Base-by-base conservation (phyloP, 2,113 vertebrate genomes). In the Boleophthalmus pectinirostris region DNA sequence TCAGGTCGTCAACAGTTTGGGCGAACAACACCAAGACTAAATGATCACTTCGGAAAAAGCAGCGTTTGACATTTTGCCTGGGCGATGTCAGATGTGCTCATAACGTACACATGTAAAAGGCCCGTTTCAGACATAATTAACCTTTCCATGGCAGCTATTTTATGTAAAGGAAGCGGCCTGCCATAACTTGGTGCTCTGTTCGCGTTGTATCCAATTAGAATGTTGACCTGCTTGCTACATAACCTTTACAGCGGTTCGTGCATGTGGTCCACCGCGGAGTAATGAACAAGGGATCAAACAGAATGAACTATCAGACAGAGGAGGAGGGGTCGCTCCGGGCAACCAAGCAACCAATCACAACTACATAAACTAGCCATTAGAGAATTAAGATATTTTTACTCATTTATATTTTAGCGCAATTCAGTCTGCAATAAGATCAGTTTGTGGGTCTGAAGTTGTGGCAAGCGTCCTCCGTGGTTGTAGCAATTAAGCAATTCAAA, bases 171-270 rank as follows among this genome's bases (percentile, higher is more conserved):
- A 49, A 66, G 58, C 63, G 45, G 64, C 51, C 60, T 66, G 43
- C 33, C 8, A 12, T 67, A 56, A 67, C 61, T 45, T 29, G 49
- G 23, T 3, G 56, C 7, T 24, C 12, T 23, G 14, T 23, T 35
- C 1, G 5, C 16, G 29, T 57, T 53, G 18, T 56, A 51, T 72
- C 68, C 53, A 74, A 81, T 81, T 69, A 76, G 75, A 60, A 51
- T 20, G 10, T 9, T 61, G 63, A 74, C 70, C 68, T 24, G 3
- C 61, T 71, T 18, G 60, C 18, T 13, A 58, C 60, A 64, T 53
- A 57, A 45, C 60, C 23, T 54, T 13, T 20, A 46, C 2, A 24
- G 56, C 8, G 2, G 5, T 23, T 67, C 25, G 20, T 49, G 23
- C 21, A 33, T 69, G 60, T 73, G 68, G 13, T 72, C 53, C 24